A percentile compares a stretch with the other conserved stretches of the same genome.
phyloP scores from a whole-genome alignment of 2,797 vertebrate genomes.

The Poeciliopsis turneri region DNA sequence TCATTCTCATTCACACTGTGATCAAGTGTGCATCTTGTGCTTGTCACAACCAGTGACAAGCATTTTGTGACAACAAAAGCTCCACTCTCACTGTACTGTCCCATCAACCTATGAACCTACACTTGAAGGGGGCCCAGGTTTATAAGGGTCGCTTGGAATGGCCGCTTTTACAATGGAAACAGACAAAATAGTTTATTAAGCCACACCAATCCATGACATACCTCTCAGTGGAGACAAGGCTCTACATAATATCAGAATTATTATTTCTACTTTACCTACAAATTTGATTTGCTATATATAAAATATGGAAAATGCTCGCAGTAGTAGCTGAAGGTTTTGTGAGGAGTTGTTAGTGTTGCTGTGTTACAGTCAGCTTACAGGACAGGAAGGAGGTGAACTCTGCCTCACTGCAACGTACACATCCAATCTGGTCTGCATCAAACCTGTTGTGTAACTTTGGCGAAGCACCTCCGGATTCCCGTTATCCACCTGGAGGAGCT shows the following conservation, averaged over 20 bases:
- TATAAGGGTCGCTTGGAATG: no score
- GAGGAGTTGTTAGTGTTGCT: conserved; percentile 4
- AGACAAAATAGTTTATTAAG: no score
- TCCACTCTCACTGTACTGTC: no score
- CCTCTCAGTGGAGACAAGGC: no score
- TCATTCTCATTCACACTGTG: no score
- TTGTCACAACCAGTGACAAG: no score
- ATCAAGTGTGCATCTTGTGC: no score
- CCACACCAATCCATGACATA: no score
- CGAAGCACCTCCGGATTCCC: conserved; percentile 2
- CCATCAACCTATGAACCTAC: no score
- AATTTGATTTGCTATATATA: background rate
- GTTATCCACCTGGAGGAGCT: background rate
- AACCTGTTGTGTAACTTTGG: conserved; percentile 31
- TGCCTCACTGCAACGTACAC: conserved; percentile 12
- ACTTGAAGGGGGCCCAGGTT: no score
- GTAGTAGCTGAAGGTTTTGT: conserved; percentile 22
- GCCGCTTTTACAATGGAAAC: no score
- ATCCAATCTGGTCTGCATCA: conserved; percentile 52
- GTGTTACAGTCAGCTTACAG: background rate
- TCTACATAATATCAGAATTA: background rate
- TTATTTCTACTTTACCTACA: background rate
- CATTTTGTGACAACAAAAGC: no score
- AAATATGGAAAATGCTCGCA: conserved; percentile 11
- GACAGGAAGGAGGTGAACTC: conserved; percentile 27